Base-by-base conservation (phyloP, 1,140 invertebrate genomes). In the Cataglyphis hispanica region DNA sequence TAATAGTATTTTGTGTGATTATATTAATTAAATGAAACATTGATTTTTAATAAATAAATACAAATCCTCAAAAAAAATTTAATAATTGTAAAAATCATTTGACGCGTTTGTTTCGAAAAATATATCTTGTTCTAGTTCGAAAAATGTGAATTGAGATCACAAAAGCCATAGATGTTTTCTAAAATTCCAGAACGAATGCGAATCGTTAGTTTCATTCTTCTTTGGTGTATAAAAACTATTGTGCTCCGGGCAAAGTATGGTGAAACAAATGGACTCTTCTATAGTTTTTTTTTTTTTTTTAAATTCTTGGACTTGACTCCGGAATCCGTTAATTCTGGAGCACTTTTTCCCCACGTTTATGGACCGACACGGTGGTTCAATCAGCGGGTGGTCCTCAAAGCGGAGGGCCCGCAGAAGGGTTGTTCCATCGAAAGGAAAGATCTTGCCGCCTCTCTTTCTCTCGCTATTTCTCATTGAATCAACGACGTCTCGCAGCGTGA, bases 401-500 rank as follows among this genome's bases (percentile, higher is more conserved):
- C 53, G 16, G 16, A 69, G 78, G 67, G 50, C 85, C 53, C 58
- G 53, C 27, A 87, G 81, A 90, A 91, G 81, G 89, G 86, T 87
- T 87, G 56, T 1, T 40, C 16, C 19, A 50, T 4, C 56, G 27
- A 64, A n/a, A 72, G n/a, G 27, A 72, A 72, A 40, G 53, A 34
- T 53, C 50, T 67, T n/a, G n/a, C 7, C 10, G 19, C 43, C 16
- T 56, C 43, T 85, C 84, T 86, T 40, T 40, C 27, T 83, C 60
- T 46, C 40, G 46, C 85, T 43, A 43, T 43, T 58, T 61, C 66
- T 58, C 75, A 43, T 81, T 84, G 53, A 89, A 63, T 60, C 43
- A 60, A 86, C 81, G 81, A 85, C 66, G 78, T 80, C n/a, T 87
- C 90, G 76, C 93, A 93, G 93, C 93, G 89, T 93, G 93, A 92